Percentiles rank a stretch among this genome's conserved stretches.
Conservation (phyloP, 1,140 invertebrate species). For the Elysia chlorotica region DNA sequence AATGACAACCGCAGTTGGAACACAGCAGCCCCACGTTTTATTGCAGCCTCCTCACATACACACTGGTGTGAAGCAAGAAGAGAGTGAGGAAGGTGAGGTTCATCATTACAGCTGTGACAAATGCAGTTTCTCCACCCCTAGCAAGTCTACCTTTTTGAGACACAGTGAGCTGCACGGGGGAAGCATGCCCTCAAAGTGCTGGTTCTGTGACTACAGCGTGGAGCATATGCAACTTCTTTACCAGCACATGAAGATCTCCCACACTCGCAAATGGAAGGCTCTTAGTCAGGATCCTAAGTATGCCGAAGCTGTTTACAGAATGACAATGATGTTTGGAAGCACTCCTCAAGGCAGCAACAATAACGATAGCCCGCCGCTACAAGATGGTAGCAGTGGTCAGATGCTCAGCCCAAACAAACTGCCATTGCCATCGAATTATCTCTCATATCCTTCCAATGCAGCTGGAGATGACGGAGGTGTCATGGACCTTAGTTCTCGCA, state of each 20-base stretch:
- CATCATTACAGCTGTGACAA: constrained; percentile 50
- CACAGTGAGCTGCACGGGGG: constrained; percentile 55
- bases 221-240: constrained; percentile 49
- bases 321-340: constrained; percentile 13
- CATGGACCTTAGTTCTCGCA: constrained; percentile 23
- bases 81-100: background rate
- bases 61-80: constrained; percentile 36
- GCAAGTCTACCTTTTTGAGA: constrained; percentile 44
- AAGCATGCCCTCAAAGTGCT: constrained; percentile 46
- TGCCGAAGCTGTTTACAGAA: constrained; percentile 16
- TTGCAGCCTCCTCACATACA: no score
- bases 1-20: background rate
- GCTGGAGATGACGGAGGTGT: background rate
- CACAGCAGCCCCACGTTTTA: constrained; percentile 11
- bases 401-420: no score
- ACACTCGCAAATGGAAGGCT: constrained; percentile 38
- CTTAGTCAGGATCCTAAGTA: constrained; percentile 21
- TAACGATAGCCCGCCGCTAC: constrained; percentile 16
- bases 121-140: constrained; percentile 53
- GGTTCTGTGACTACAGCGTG: constrained; percentile 57
- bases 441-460: background rate
- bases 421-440: no score
- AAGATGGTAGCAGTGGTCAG: no score
- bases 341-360: no score
- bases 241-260: constrained; percentile 52